Conservation (phyloP, 2,113 vertebrate species). For the Spilogale gracilis region DNA sequence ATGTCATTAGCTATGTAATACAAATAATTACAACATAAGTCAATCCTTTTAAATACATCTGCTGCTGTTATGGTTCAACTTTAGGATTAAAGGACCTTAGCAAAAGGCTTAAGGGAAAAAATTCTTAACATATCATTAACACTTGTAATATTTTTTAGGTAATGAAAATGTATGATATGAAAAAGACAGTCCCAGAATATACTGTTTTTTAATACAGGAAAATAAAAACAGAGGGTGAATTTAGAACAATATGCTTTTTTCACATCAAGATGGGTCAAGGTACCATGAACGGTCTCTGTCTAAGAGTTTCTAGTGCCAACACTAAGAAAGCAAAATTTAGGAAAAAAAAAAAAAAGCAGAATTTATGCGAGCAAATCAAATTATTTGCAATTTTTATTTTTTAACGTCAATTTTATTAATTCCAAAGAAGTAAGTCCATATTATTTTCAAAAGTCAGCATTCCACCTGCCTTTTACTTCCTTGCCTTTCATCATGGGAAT, state of each 20-base stretch:
- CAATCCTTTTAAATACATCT: neutral
- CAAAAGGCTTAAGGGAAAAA: conserved; percentile 7
- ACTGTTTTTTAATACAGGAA: conserved; percentile 13
- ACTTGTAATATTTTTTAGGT: neutral
- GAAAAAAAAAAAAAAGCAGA: neutral
- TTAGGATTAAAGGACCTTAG: conserved; percentile 30
- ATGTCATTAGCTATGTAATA: neutral
- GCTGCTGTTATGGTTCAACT: neutral
- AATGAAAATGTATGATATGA: conserved; percentile 2
- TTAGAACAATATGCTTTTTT: conserved; percentile 46
- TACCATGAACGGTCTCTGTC: neutral
- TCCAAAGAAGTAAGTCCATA: neutral
- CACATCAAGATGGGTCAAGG: neutral
- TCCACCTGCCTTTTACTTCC: conserved; percentile 49
- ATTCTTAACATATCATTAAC: neutral
- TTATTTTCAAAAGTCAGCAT: neutral
- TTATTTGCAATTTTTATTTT: conserved; percentile 52
- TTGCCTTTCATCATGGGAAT: neutral
- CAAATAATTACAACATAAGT: conserved; percentile 15
- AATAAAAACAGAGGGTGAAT: conserved; percentile 35
- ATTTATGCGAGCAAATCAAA: neutral
- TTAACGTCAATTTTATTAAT: conserved; percentile 56
- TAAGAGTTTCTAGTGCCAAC: neutral
- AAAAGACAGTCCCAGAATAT: neutral
- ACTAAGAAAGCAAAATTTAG: conserved; percentile 27